phyloP scores from a whole-genome alignment of 2,113 vertebrate species.

The Centropus bengalensis region DNA sequence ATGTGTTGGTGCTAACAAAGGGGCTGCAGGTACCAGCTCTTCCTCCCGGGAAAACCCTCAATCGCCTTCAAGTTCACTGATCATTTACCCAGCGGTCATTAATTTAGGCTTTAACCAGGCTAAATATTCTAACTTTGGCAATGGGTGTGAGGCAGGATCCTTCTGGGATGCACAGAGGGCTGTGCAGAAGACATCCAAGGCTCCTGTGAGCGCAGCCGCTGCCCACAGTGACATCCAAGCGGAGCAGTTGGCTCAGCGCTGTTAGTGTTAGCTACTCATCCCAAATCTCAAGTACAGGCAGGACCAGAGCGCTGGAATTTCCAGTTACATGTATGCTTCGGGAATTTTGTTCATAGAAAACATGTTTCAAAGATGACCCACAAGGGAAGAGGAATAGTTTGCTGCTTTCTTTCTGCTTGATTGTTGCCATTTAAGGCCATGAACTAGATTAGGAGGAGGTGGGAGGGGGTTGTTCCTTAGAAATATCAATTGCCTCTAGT shows the following conservation, averaged over 20 bases:
- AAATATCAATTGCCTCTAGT: background rate
- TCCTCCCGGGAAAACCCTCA: background rate
- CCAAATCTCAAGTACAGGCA: conserved; percentile 47
- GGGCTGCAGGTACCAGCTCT: no score
- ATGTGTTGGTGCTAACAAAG: background rate
- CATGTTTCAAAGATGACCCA: conserved; percentile 33
- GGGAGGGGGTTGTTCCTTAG: background rate
- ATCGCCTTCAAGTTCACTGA: background rate
- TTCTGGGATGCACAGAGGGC: background rate
- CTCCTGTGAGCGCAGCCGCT: background rate
- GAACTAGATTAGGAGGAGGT: background rate
- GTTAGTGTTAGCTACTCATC: background rate
- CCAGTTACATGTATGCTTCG: conserved; percentile 25
- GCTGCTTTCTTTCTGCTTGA: conserved; percentile 2
- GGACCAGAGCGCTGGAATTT: conserved; percentile 1
- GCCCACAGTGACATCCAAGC: background rate
- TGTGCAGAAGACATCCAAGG: background rate
- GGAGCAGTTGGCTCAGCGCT: background rate
- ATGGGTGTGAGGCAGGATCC: background rate
- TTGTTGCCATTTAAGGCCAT: conserved; percentile 25
- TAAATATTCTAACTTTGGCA: background rate
- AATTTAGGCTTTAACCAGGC: background rate
- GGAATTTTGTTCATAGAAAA: conserved; percentile 27
- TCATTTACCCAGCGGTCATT: accelerated
- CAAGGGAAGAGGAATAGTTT: conserved; percentile 9